Conservation (phyloP, 2,888 invertebrate species). For the Drosophila antonietae region DNA sequence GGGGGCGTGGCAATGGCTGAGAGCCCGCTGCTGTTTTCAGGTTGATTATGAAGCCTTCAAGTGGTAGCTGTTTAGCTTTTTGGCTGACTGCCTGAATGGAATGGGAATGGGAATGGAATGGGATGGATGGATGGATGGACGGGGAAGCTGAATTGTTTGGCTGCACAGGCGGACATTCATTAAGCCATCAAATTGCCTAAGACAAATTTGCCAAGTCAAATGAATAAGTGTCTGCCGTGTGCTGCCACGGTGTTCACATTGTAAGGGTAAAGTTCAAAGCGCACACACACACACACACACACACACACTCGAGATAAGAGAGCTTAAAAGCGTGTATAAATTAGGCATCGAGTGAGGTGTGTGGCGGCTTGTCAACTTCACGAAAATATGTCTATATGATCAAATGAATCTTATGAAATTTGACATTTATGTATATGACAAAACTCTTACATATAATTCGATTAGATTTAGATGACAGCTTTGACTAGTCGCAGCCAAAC, state of each 20-base stretch:
- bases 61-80: conserved; percentile 57
- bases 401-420: no score
- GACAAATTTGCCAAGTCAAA: conserved; percentile 76
- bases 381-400: not conserved
- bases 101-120: no score
- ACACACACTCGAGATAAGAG: conserved; percentile 9
- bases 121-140: not conserved
- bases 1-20: conserved; percentile 3
- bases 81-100: conserved; percentile 36
- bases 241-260: conserved; percentile 8
- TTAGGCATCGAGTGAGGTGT: conserved; percentile 16
- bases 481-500: no score
- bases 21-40: conserved; percentile 13
- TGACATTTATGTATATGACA: no score
- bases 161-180: conserved; percentile 72
- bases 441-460: no score
- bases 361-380: not conserved
- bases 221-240: conserved; percentile 68
- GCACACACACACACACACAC: conserved; percentile 9
- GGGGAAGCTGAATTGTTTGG: conserved; percentile 53
- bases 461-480: no score
- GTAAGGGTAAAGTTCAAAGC: conserved; percentile 31
- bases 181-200: conserved; percentile 79
- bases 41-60: conserved; percentile 61
- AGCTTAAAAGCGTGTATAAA: conserved; percentile 12